phyloP scores from a whole-genome alignment of 2,888 invertebrate genomes.

The Hofmannophila pseudospretella region DNA sequence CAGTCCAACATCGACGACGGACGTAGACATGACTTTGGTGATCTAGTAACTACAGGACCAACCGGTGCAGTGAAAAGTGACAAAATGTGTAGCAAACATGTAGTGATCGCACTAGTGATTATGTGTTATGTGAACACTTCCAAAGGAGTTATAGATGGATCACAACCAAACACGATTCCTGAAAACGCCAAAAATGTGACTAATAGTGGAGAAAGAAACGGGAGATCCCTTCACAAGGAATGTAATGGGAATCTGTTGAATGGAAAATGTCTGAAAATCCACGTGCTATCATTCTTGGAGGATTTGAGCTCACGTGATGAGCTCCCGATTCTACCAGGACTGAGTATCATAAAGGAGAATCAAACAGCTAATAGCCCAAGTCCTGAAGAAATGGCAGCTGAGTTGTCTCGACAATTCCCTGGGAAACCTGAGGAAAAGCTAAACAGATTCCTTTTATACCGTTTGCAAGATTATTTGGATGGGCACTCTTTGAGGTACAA shows the following conservation, averaged over 20 bases:
- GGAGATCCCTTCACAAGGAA: conserved; percentile 58
- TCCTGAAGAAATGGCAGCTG: conserved; percentile 80
- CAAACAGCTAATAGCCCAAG: conserved; percentile 57
- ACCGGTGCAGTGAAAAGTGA: conserved; percentile 34
- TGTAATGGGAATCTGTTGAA: conserved; percentile 66
- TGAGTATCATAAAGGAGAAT: conserved; percentile 85
- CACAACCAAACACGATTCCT: conserved; percentile 35
- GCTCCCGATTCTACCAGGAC: conserved; percentile 83
- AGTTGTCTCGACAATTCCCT: conserved; percentile 86
- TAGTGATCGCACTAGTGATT: conserved; percentile 35
- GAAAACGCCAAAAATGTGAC: conserved; percentile 20
- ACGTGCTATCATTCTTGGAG: conserved; percentile 86
- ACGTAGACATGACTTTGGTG: conserved; percentile 46
- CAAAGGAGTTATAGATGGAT: conserved; percentile 47
- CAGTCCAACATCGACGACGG: conserved; percentile 43
- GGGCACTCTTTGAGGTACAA: conserved; percentile 85
- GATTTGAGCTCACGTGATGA: conserved; percentile 83
- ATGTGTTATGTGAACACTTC: conserved; percentile 33
- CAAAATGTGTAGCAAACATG: conserved; percentile 51
- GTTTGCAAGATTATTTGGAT: conserved; percentile 82
- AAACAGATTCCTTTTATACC: conserved; percentile 83
- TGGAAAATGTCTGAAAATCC: conserved; percentile 87
- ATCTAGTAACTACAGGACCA: conserved; percentile 11
- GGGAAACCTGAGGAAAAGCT: conserved; percentile 86
- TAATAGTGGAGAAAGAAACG: conserved; percentile 40